Percentiles rank a stretch among this genome's conserved stretches.
Evolutionary conservation across 2,888 invertebrate species (phyloP).

Genomic region (Netelia inedita): DNA sequence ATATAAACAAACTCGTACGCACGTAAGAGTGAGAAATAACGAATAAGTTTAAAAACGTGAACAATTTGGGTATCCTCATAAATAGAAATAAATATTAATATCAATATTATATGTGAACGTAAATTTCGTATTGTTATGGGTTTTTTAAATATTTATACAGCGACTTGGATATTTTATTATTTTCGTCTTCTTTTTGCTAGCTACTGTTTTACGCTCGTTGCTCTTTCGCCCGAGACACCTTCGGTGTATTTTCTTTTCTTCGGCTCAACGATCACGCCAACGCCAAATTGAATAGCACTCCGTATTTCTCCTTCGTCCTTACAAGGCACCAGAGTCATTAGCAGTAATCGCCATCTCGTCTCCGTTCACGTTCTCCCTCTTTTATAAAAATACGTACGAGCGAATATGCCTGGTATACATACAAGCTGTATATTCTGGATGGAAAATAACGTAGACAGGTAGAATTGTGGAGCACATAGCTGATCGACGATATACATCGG

Average conservation of each 20-base stretch:
- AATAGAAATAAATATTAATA: too few relatives aligned
- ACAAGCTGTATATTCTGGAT: constrained; percentile 22
- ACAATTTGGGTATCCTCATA: too few relatives aligned
- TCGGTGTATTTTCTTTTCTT: constrained; percentile 14
- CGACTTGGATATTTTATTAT: constrained; percentile 1
- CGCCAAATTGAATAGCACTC: constrained; percentile 57
- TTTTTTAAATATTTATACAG: neutral
- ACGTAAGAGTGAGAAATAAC: too few relatives aligned
- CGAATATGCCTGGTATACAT: neutral
- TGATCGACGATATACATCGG: neutral
- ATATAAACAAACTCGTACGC: too few relatives aligned
- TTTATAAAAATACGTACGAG: constrained; percentile 20
- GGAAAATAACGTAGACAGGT: constrained; percentile 16
- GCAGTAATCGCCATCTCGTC: constrained; percentile 54
- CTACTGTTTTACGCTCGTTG: neutral
- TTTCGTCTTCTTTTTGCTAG: neutral
- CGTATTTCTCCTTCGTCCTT: constrained; percentile 44
- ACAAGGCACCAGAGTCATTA: constrained; percentile 62
- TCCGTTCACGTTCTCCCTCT: constrained; percentile 11
- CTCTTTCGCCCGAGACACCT: neutral
- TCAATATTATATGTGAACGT: too few relatives aligned
- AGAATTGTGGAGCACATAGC: constrained; percentile 31
- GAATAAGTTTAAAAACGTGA: too few relatives aligned
- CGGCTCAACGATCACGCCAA: constrained; percentile 47
- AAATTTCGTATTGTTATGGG: too few relatives aligned